A percentile compares a stretch with the other conserved stretches of the same genome.
Conservation (phyloP, 2,797 vertebrate genomes). For the Ptychobarbus kaznakovi region DNA sequence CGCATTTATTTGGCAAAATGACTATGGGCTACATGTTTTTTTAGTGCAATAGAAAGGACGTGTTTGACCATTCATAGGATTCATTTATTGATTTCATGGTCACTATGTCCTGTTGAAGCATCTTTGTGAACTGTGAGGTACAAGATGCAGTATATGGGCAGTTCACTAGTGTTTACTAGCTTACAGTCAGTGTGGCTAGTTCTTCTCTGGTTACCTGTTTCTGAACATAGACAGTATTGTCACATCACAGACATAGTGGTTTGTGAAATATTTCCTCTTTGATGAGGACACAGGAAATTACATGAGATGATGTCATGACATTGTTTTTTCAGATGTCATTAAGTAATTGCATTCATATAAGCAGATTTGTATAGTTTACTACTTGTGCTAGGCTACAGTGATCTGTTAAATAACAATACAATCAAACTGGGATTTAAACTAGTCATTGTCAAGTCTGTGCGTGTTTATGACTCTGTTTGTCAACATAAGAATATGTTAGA, state of each 20-base stretch:
- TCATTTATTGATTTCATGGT: not conserved
- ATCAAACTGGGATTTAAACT: not conserved
- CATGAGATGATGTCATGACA: constrained; percentile 3
- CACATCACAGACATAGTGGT: not conserved
- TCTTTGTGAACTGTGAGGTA: constrained; percentile 18
- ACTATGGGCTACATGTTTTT: not conserved
- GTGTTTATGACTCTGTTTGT: not conserved
- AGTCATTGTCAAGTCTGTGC: not conserved
- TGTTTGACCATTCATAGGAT: not conserved
- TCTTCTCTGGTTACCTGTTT: not conserved
- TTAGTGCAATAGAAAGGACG: not conserved
- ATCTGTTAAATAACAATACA: not conserved
- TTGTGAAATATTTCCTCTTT: constrained; percentile 15
- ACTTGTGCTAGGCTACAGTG: not conserved
- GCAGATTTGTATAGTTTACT: not conserved
- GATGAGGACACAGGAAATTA: constrained; percentile 5
- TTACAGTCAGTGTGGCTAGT: not conserved
- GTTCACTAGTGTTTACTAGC: not conserved
- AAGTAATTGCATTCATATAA: not conserved
- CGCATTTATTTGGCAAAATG: not conserved
- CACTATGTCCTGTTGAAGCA: constrained; percentile 4
- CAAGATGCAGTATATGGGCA: not conserved
- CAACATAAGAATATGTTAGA: not conserved
- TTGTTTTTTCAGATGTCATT: not conserved
- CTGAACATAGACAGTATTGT: constrained; percentile 9